A percentile compares a stretch with the other conserved stretches of the same genome.
These are phyloP conservation scores for Zaprionus camerounensis DNA, from an alignment of 1,140 invertebrate genomes.

Conservation along the genomic window DNA sequence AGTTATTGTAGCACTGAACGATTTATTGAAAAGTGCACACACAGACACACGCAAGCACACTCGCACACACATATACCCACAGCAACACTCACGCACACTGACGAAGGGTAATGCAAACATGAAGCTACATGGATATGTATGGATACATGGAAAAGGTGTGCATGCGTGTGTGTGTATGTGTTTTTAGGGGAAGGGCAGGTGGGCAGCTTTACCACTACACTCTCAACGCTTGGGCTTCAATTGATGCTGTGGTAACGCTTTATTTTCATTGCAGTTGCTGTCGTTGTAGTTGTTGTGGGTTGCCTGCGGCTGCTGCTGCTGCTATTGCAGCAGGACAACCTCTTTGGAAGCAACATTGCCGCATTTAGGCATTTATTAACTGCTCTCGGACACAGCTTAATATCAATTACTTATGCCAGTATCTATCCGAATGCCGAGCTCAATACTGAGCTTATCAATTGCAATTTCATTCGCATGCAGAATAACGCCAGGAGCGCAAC, in stretches of 20 bases:
- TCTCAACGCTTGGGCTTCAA: constrained; percentile 72
- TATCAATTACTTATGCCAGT: constrained; percentile 72
- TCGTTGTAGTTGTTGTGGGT: constrained; percentile 14
- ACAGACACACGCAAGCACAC: constrained; percentile 32
- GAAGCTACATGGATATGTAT: constrained; percentile 42
- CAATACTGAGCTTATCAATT: constrained; percentile 15
- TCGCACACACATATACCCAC: constrained; percentile 3
- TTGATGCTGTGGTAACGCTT: constrained; percentile 79
- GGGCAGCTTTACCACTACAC: constrained; percentile 29
- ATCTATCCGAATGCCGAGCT: constrained; percentile 16
- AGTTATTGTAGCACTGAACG: constrained; percentile 77
- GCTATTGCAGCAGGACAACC: constrained; percentile 10
- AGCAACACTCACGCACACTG: constrained; percentile 17
- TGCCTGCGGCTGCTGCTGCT: constrained; percentile 30
- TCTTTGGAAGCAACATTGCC: constrained; percentile 30
- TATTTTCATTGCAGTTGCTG: constrained; percentile 68
- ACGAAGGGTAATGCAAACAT: constrained; percentile 21
- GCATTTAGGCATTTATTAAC: constrained; percentile 63
- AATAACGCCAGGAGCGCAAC: constrained; percentile 45
- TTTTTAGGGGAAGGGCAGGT: constrained; percentile 49
- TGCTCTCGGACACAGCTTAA: constrained; percentile 59
- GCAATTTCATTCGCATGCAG: constrained; percentile 41
- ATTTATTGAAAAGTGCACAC: constrained; percentile 75
- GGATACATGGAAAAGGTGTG: constrained; percentile 76
- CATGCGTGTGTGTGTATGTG: constrained; percentile 27